These are phyloP conservation scores for Elgaria multicarinata DNA, from an alignment of 2,113 vertebrate species.

Conservation along the genomic window DNA sequence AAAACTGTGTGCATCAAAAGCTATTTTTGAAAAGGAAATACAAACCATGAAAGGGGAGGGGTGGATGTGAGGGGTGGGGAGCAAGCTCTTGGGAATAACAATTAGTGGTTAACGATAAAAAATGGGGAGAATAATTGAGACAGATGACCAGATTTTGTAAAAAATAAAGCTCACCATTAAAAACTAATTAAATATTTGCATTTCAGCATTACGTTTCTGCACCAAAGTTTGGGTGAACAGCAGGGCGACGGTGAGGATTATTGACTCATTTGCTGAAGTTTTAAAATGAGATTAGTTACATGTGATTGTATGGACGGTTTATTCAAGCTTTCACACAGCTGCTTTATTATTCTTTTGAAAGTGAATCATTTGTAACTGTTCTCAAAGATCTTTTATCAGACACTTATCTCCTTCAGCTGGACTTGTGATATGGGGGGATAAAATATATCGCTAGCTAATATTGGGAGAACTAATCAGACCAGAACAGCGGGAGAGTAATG, in stretches of 20 bases:
- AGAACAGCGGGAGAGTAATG: constrained; percentile 81
- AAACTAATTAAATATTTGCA: constrained; percentile 76
- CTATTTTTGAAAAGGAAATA: constrained; percentile 36
- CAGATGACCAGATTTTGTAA: constrained; percentile 69
- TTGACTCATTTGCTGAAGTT: constrained; percentile 73
- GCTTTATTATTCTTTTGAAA: constrained; percentile 77
- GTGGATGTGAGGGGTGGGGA: constrained; percentile 14
- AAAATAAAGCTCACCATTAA: constrained; percentile 70
- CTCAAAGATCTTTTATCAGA: constrained; percentile 82
- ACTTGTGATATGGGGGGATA: constrained; percentile 78
- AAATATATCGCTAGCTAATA: constrained; percentile 81
- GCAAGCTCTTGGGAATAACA: constrained; percentile 49
- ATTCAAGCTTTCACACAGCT: constrained; percentile 55
- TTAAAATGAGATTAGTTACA: constrained; percentile 73
- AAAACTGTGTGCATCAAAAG: constrained; percentile 2
- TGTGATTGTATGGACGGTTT: constrained; percentile 61
- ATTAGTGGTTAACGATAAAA: constrained; percentile 69
- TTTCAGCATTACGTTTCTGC: constrained; percentile 73
- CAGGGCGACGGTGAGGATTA: constrained; percentile 75
- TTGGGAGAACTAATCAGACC: constrained; percentile 83
- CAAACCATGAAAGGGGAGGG: constrained; percentile 49
- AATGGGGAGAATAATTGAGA: constrained; percentile 67
- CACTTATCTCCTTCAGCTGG: constrained; percentile 83
- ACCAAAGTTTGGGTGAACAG: constrained; percentile 68
- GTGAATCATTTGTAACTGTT: constrained; percentile 81